These are phyloP conservation scores for Pteronotus mesoamericanus DNA, from an alignment of 2,797 vertebrate genomes.

Conservation along the genomic window DNA sequence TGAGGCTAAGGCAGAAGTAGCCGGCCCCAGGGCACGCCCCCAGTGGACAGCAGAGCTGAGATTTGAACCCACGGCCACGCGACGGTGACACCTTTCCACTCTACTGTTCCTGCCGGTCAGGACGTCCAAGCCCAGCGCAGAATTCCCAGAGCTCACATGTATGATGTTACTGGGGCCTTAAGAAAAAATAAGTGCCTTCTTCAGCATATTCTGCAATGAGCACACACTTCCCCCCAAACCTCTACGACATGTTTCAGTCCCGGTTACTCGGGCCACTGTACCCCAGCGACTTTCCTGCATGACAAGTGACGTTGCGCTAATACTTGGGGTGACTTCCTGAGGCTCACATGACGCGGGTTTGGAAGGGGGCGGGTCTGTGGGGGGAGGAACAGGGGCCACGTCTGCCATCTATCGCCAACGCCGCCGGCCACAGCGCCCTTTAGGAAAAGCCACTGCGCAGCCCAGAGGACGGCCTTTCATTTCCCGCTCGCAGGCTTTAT, in stretches of 20 bases:
- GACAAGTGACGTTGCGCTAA: background rate
- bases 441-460: conserved; percentile 7
- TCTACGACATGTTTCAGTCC: background rate
- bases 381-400: accelerated
- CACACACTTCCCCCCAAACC: background rate
- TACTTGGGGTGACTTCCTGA: background rate
- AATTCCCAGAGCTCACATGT: background rate
- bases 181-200: background rate
- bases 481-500: background rate
- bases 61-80: accelerated
- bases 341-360: background rate
- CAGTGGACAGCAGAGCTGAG: background rate
- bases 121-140: no score
- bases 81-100: accelerated
- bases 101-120: background rate
- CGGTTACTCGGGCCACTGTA: background rate
- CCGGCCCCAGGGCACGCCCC: accelerated
- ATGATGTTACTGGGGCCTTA: background rate
- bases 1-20: background rate
- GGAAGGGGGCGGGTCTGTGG: background rate
- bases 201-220: background rate
- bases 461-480: background rate
- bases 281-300: background rate
- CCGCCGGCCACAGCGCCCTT: background rate
- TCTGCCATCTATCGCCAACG: background rate